phyloP scores from a whole-genome alignment of 2,797 vertebrate genomes.

The Sparidentex hasta region DNA sequence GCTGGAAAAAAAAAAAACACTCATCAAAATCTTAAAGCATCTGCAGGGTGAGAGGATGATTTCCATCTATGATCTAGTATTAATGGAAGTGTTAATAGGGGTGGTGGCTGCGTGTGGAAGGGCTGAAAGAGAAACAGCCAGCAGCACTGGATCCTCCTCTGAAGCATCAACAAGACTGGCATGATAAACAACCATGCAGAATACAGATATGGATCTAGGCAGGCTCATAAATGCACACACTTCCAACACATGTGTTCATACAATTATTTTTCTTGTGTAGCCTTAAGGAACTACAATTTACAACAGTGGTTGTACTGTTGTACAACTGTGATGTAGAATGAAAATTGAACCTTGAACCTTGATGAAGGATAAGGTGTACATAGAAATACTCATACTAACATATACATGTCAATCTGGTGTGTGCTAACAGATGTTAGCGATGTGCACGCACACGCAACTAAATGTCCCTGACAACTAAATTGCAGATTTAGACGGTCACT shows the following conservation, averaged over 20 bases:
- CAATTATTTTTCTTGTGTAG: no score
- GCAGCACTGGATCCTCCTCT: slow-evolving; percentile 44
- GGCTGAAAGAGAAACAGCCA: slow-evolving; percentile 61
- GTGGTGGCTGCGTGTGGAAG: slow-evolving; percentile 58
- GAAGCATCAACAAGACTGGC: slow-evolving; percentile 47
- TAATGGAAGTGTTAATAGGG: slow-evolving; percentile 76
- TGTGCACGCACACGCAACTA: slow-evolving; percentile 5
- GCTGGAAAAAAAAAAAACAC: slow-evolving; percentile 61
- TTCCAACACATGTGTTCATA: slow-evolving; percentile 1
- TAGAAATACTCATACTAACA: slow-evolving; percentile 2
- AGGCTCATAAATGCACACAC: not conserved
- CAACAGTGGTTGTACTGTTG: no score
- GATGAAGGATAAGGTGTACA: not conserved
- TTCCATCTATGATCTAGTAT: slow-evolving; percentile 74
- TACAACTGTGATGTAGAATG: no score
- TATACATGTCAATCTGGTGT: slow-evolving; percentile 5
- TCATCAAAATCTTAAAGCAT: slow-evolving; percentile 67
- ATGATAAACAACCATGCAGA: slow-evolving; percentile 43
- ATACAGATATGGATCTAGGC: slow-evolving; percentile 35
- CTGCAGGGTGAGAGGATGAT: slow-evolving; percentile 63
- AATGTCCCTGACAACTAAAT: slow-evolving; percentile 18
- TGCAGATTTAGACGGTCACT: not conserved
- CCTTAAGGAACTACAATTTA: no score
- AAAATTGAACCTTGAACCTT: no score
- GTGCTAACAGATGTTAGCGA: slow-evolving; percentile 12